phyloP scores from a whole-genome alignment of 1,140 invertebrate species.

The Hypsibius dujardini region DNA sequence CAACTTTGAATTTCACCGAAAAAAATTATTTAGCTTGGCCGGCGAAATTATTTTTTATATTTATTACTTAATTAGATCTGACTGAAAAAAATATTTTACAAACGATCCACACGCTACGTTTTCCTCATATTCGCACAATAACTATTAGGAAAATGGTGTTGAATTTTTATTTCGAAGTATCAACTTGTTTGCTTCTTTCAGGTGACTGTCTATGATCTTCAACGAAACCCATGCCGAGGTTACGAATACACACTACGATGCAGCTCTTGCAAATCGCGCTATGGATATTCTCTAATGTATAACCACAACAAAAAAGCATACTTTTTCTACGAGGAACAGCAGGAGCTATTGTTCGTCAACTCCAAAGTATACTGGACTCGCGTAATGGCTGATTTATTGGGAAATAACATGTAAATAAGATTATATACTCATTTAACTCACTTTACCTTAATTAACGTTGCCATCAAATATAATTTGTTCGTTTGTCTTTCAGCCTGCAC shows the following conservation, averaged over 20 bases:
- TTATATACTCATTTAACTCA: no score
- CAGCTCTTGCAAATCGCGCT: neutral
- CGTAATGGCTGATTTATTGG: neutral
- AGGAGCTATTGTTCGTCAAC: neutral
- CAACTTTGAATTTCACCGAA: no score
- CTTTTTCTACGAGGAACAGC: conserved; percentile 4
- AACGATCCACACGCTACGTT: no score
- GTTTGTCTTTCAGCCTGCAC: neutral
- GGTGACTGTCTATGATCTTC: neutral
- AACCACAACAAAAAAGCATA: conserved; percentile 4
- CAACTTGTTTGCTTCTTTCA: no score
- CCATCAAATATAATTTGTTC: neutral
- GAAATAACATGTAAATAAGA: neutral
- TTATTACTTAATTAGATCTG: no score
- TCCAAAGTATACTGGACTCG: neutral
- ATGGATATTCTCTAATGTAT: neutral
- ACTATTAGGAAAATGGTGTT: no score
- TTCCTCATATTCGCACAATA: neutral
- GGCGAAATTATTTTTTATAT: no score
- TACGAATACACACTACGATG: neutral
- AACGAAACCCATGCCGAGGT: neutral
- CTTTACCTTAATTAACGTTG: neutral
- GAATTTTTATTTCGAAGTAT: no score
- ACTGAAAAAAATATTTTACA: no score
- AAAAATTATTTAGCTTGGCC: no score